Percentiles rank a stretch among this genome's conserved stretches.
These are phyloP conservation scores for Petrocephalus microphthalmus DNA, from an alignment of 2,113 vertebrate species.

Conservation along the genomic window DNA sequence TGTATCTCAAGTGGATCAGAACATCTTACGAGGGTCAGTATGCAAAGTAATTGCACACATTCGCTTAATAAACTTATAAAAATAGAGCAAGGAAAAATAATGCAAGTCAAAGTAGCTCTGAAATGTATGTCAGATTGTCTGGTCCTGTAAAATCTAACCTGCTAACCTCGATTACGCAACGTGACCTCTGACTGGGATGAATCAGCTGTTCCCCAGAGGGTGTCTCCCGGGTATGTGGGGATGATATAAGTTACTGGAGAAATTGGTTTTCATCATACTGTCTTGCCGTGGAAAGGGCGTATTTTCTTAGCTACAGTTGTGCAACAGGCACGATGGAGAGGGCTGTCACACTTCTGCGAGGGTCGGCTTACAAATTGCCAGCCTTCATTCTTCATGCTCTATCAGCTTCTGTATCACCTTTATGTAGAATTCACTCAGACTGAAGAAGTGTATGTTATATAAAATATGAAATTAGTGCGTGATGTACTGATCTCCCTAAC, in stretches of 20 bases:
- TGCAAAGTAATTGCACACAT: background rate
- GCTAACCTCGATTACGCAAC: conserved; percentile 42
- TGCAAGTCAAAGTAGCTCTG: background rate
- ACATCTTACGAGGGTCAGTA: background rate
- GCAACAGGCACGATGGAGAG: background rate
- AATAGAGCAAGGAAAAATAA: background rate
- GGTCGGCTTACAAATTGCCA: background rate
- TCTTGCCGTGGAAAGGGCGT: background rate
- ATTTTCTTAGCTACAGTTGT: background rate
- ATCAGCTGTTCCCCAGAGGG: conserved; percentile 37
- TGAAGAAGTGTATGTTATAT: background rate
- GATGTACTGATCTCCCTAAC: background rate
- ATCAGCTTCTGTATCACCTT: background rate
- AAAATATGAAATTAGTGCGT: background rate
- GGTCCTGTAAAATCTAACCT: conserved; percentile 39
- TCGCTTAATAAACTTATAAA: background rate
- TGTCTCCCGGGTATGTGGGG: conserved; percentile 48
- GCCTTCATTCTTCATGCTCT: background rate
- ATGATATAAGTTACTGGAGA: conserved; percentile 22
- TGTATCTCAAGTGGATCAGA: background rate
- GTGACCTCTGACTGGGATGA: conserved; percentile 50
- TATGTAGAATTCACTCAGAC: background rate
- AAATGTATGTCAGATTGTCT: conserved; percentile 16
- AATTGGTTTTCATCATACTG: conserved; percentile 14
- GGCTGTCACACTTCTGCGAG: background rate